Evolutionary conservation across 2,797 vertebrate species (phyloP), one percentile per base, ranked within the genome.

Genomic region (Garrulus glandarius): DNA sequence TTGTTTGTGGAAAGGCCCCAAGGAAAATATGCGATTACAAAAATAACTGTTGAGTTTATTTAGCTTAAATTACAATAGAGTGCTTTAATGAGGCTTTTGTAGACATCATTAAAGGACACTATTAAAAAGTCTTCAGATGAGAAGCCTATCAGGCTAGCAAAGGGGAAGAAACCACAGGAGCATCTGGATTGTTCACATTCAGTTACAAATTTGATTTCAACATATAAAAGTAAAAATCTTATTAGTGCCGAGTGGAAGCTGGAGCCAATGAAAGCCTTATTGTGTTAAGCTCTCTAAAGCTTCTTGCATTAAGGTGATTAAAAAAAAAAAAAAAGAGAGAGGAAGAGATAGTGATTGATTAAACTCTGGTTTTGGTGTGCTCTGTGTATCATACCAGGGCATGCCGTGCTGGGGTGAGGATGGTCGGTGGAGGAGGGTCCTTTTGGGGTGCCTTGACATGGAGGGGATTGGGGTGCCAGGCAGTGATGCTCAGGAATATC

Each of bases 1-100:
- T 93, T 91, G 84, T 90, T 91, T 3, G 9, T 94, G 85, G 87
- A 96, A 93, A 87, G 83, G 65, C 57, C 89, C 60, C 61, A 85
- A 96, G 92, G 96, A 96, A 97, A 96, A 94, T 37, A 70, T 39
- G n/a, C 76, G 49, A 84, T 93, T 95, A 89, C 86, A 91, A 80
- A 90, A 92, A 84, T 60, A 82, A 81, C 75, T 60, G 63, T 64
- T 65, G 60, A 59, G 79, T 96, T 96, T 93, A n/a, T 89, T 92
- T 91, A 94, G 81, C 60, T 94, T 91, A 70, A 87, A 49, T 88
- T 93, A 77, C 47, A 6, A 86, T 64, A 71, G 75, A 55, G 49
- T 36, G 41, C 85, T 97, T 95, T 91, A 91, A 92, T 77, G 84
- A 95, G 91, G 69, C 85, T 72, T 94, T 95, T 94, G 96, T 86